phyloP scores from a whole-genome alignment of 2,797 vertebrate species.

The Sylvia borin region DNA sequence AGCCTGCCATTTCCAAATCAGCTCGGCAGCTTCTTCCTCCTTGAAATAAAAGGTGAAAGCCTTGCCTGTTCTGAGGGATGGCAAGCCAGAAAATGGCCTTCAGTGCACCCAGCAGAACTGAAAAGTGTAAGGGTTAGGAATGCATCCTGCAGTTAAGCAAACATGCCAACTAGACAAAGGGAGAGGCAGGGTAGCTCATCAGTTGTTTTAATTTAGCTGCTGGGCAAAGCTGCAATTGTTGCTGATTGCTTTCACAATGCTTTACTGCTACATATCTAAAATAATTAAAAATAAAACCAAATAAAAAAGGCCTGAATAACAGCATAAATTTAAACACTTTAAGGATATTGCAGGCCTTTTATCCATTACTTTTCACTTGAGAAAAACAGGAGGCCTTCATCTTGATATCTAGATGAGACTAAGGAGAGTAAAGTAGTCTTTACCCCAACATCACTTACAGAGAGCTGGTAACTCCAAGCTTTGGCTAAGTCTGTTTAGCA shows the following conservation, averaged over 20 bases:
- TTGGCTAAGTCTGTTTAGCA: neutral
- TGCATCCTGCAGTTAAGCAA: neutral
- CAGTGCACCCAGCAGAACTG: neutral
- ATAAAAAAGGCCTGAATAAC: neutral
- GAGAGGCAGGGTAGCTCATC: neutral
- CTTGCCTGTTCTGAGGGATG: neutral
- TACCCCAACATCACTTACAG: neutral
- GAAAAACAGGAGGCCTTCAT: neutral
- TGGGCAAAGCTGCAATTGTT: neutral
- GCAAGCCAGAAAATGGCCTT: neutral
- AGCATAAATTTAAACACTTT: neutral
- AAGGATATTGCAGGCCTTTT: neutral
- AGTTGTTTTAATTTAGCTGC: neutral
- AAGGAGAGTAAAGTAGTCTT: neutral
- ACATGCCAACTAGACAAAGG: neutral
- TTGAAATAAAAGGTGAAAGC: conserved; percentile 1
- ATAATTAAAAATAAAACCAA: neutral
- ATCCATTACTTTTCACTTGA: neutral
- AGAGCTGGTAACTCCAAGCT: neutral
- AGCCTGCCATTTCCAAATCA: conserved; percentile 50
- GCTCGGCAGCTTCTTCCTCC: conserved; percentile 41
- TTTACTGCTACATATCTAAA: neutral
- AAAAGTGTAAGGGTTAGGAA: neutral
- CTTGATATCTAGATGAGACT: neutral
- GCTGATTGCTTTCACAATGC: neutral